Percentiles rank a stretch among this genome's conserved stretches.
phyloP scores from a whole-genome alignment of 2,113 vertebrate species.

The Telmatochromis brichardi region DNA sequence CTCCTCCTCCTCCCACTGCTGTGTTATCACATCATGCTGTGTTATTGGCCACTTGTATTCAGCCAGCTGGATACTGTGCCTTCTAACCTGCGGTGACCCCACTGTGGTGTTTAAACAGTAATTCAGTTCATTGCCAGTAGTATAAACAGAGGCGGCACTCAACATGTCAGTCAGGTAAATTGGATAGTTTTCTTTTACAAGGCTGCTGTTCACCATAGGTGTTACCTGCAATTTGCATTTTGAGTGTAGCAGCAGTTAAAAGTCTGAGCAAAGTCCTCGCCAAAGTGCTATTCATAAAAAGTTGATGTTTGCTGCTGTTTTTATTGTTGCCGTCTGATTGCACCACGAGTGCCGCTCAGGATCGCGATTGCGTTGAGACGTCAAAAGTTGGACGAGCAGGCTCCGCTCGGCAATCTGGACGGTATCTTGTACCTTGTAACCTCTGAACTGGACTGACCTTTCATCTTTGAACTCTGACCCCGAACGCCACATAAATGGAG shows the following conservation, averaged over 20 bases:
- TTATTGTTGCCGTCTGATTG: slow-evolving; percentile 35
- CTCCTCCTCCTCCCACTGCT: slow-evolving; percentile 1
- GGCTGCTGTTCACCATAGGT: slow-evolving; percentile 35
- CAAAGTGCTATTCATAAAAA: slow-evolving; percentile 58
- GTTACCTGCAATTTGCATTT: slow-evolving; percentile 54
- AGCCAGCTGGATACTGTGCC: slow-evolving; percentile 31
- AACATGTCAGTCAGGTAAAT: slow-evolving; percentile 49
- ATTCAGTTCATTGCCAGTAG: slow-evolving; percentile 54
- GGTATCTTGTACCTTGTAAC: slow-evolving; percentile 59
- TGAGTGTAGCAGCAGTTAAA: slow-evolving; percentile 50
- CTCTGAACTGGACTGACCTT: slow-evolving; percentile 60
- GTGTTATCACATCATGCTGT: slow-evolving; percentile 38
- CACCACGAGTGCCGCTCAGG: not conserved
- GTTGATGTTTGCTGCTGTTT: slow-evolving; percentile 8
- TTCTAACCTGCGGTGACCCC: slow-evolving; percentile 52
- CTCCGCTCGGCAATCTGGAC: slow-evolving; percentile 43
- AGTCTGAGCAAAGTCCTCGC: slow-evolving; percentile 54
- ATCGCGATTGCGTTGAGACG: not conserved
- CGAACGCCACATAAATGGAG: slow-evolving; percentile 71
- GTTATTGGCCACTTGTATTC: slow-evolving; percentile 49
- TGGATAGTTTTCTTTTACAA: slow-evolving; percentile 57
- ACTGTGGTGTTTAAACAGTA: slow-evolving; percentile 51
- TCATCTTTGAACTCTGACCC: slow-evolving; percentile 70
- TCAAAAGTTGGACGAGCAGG: slow-evolving; percentile 1
- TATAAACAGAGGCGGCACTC: slow-evolving; percentile 52